These are phyloP conservation scores for Zaprionus lineosus DNA, from an alignment of 2,888 invertebrate genomes.

Conservation along the genomic window DNA sequence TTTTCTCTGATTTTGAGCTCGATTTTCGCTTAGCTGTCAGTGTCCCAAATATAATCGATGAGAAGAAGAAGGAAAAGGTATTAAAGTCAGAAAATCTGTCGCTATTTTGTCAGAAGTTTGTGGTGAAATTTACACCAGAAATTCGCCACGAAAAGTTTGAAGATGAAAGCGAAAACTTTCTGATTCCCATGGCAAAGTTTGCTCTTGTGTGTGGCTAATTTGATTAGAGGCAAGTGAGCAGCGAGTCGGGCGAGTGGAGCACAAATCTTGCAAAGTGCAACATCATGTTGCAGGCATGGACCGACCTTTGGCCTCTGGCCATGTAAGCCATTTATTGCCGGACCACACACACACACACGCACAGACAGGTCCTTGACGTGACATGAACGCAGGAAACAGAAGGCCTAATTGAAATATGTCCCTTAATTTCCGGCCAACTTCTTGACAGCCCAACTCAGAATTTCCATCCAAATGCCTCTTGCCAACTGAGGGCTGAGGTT, in stretches of 20 bases:
- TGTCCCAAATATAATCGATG: too few species aligned
- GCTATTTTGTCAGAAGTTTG: slow-evolving; percentile 17
- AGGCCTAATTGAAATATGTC: slow-evolving; percentile 48
- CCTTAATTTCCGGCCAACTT: slow-evolving; percentile 42
- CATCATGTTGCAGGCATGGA: slow-evolving; percentile 8
- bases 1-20: too few species aligned
- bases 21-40: too few species aligned
- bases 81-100: too few species aligned
- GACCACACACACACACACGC: slow-evolving; percentile 8
- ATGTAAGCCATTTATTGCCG: slow-evolving; percentile 13
- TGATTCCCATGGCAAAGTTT: slow-evolving; percentile 44
- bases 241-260: slow-evolving; percentile 17
- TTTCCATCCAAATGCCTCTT: slow-evolving; percentile 17
- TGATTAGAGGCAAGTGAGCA: slow-evolving; percentile 50
- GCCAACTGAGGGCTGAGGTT: too few species aligned
- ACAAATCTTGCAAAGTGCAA: slow-evolving; percentile 51
- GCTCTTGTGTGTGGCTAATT: slow-evolving; percentile 46
- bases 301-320: slow-evolving; percentile 2
- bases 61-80: too few species aligned
- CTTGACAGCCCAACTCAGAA: slow-evolving; percentile 17
- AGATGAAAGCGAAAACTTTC: slow-evolving; percentile 43
- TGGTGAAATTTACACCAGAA: slow-evolving; percentile 20
- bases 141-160: slow-evolving; percentile 26
- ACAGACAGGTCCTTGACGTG: not conserved
- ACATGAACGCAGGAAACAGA: too few species aligned